Evolutionary conservation across 2,888 invertebrate genomes (phyloP).

Genomic region (Ypsolopha scabrella): DNA sequence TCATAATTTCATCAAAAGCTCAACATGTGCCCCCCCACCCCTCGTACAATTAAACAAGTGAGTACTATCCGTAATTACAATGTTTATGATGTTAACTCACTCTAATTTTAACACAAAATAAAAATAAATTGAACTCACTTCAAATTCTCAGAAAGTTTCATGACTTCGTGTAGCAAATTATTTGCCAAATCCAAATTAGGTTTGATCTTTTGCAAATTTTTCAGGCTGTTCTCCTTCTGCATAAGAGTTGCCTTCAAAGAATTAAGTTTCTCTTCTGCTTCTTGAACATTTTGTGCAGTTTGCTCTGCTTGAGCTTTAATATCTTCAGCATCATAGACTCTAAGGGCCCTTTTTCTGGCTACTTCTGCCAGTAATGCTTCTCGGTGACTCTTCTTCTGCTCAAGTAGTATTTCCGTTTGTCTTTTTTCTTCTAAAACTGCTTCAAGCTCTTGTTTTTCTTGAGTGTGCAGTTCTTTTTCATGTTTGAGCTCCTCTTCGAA

Average conservation of each 20-base stretch:
- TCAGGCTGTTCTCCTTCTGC: conserved; percentile 45
- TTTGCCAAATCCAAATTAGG: conserved; percentile 44
- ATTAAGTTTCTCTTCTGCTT: conserved; percentile 39
- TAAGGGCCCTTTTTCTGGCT: conserved; percentile 33
- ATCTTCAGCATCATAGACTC: conserved; percentile 53
- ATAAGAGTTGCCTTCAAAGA: conserved; percentile 28
- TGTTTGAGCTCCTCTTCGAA: conserved; percentile 44
- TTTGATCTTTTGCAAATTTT: conserved; percentile 47
- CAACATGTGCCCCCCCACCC: no score
- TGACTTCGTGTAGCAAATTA: conserved; percentile 41
- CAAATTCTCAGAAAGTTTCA: conserved; percentile 33
- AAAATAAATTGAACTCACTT: conserved; percentile 28
- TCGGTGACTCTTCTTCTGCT: conserved; percentile 40
- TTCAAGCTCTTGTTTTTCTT: conserved; percentile 35
- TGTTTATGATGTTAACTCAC: no score
- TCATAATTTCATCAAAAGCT: no score
- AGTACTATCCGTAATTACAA: no score
- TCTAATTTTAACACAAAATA: no score
- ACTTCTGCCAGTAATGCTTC: conserved; percentile 39
- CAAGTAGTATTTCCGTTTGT: conserved; percentile 30
- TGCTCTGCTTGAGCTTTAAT: conserved; percentile 32
- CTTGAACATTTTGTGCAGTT: conserved; percentile 37
- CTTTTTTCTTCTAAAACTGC: conserved; percentile 31
- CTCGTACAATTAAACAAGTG: no score
- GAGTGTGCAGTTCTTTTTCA: conserved; percentile 33